Conservation (phyloP, 2,113 vertebrate species). For the Galbula dea region DNA sequence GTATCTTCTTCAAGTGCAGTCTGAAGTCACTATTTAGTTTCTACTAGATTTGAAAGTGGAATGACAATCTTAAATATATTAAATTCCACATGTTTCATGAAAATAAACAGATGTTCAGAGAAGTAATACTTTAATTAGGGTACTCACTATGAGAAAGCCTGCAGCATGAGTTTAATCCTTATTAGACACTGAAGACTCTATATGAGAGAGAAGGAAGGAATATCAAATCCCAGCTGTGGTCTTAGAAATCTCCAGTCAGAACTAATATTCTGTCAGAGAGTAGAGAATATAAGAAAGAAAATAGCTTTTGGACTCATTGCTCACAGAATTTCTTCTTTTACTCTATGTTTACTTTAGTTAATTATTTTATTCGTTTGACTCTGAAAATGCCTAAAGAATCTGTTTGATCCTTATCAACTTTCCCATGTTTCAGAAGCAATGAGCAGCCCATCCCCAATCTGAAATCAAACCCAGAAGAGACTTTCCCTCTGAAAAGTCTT, state of each 20-base stretch:
- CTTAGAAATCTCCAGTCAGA: constrained; percentile 11
- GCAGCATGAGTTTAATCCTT: constrained; percentile 29
- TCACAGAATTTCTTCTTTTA: not conserved
- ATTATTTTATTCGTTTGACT: not conserved
- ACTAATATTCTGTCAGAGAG: not conserved
- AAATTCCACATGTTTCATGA: not conserved
- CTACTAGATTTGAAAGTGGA: not conserved
- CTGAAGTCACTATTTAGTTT: not conserved
- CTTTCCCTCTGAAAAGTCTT: not conserved
- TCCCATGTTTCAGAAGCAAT: not conserved
- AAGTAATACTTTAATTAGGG: constrained; percentile 32
- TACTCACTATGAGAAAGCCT: constrained; percentile 15
- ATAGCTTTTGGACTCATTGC: not conserved
- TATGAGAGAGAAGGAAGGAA: not conserved
- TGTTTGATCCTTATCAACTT: not conserved
- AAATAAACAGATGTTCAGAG: constrained; percentile 25
- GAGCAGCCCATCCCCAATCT: not conserved
- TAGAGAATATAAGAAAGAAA: not conserved
- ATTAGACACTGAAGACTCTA: not conserved
- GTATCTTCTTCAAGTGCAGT: not conserved
- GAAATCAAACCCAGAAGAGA: not conserved
- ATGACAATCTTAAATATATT: not conserved
- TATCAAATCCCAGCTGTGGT: not conserved
- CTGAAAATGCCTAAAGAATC: not conserved
- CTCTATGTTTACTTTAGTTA: not conserved